Conservation (phyloP, 2,888 invertebrate genomes). For the Lypha dubia region DNA sequence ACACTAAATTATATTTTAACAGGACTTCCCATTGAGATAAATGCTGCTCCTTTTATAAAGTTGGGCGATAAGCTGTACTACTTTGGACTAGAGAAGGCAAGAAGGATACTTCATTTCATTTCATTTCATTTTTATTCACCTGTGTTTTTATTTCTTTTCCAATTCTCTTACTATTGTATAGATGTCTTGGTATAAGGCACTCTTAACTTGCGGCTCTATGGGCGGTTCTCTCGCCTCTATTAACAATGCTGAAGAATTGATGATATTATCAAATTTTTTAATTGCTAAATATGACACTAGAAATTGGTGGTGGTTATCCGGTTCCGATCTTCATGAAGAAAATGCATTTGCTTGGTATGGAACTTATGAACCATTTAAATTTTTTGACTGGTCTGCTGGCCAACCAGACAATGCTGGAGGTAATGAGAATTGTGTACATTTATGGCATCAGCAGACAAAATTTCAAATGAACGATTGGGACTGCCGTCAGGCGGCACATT, state of each 20-base stretch:
- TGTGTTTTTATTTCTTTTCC: neutral
- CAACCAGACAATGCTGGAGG: neutral
- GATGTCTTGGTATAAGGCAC: neutral
- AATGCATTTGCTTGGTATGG: neutral
- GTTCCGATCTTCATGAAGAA: neutral
- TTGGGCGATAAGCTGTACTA: neutral
- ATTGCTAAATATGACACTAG: neutral
- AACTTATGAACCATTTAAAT: neutral
- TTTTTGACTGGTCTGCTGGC: neutral
- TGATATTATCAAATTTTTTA: neutral
- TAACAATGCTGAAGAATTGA: neutral
- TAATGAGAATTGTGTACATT: neutral
- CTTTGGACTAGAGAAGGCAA: neutral
- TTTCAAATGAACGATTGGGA: neutral
- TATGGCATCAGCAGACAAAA: neutral
- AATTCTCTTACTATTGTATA: neutral
- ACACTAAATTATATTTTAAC: neutral
- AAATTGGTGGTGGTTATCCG: neutral
- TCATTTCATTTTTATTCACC: neutral
- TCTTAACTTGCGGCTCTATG: neutral
- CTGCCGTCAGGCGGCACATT: neutral
- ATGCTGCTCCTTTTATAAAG: neutral
- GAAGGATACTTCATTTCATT: neutral
- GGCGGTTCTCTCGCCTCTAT: neutral
- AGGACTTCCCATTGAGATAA: neutral